Percentiles rank a stretch among this genome's conserved stretches.
Conservation (phyloP, 2,888 invertebrate genomes). For the Meghimatium bilineatum region DNA sequence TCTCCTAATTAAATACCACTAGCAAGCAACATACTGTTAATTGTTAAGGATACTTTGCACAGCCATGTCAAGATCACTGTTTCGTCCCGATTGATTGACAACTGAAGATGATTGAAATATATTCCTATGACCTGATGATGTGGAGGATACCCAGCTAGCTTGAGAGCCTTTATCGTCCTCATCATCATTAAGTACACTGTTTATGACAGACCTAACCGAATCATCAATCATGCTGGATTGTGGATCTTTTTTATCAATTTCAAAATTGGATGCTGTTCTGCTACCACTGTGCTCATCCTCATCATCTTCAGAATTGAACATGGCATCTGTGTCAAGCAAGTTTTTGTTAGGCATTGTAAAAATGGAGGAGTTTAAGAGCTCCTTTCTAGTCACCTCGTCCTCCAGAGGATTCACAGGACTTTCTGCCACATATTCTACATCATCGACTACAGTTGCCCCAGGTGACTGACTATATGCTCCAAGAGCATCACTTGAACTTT, state of each 20-base stretch:
- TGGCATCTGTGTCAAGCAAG: conserved; percentile 37
- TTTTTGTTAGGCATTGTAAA: conserved; percentile 39
- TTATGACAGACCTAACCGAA: conserved; percentile 39
- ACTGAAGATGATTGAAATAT: conserved; percentile 27
- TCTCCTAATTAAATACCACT: too few relatives aligned
- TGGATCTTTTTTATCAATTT: conserved; percentile 47
- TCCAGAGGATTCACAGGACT: conserved; percentile 18
- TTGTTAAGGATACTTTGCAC: conserved; percentile 40
- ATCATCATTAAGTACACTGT: conserved; percentile 43
- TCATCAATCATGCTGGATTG: conserved; percentile 49
- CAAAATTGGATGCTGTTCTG: conserved; percentile 17
- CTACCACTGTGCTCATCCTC: conserved; percentile 9
- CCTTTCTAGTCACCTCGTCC: conserved; percentile 19
- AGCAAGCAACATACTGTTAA: neutral
- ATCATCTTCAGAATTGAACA: conserved; percentile 43
- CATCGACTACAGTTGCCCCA: neutral
- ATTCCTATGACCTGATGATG: conserved; percentile 10
- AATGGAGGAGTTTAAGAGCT: conserved; percentile 8
- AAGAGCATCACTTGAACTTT: neutral
- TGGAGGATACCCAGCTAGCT: conserved; percentile 24
- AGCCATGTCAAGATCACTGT: conserved; percentile 32
- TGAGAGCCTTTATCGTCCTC: conserved; percentile 18
- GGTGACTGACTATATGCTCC: neutral
- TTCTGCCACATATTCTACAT: conserved; percentile 15
- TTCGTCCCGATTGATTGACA: neutral